Conservation (phyloP, 2,113 vertebrate species). For the Limnothrissa miodon region DNA sequence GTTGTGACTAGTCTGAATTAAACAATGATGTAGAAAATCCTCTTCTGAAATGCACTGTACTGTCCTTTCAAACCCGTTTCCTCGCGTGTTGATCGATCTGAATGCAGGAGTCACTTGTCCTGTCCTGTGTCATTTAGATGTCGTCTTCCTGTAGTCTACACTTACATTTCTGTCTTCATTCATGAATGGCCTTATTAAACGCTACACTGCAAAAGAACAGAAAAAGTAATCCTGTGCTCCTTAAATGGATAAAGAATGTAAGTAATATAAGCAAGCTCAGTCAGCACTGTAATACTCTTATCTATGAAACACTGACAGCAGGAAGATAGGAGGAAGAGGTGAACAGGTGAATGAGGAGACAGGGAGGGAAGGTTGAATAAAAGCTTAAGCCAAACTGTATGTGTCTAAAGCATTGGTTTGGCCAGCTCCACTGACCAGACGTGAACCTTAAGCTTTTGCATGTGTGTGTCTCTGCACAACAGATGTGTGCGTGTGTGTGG, state of each 20-base stretch:
- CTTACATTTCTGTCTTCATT: background rate
- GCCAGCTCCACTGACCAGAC: background rate
- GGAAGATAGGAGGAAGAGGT: background rate
- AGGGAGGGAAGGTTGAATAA: background rate
- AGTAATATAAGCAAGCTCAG: background rate
- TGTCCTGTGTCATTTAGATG: background rate
- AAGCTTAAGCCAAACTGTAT: background rate
- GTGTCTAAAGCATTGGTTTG: background rate
- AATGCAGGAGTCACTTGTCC: background rate
- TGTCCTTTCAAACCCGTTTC: background rate
- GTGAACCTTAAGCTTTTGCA: background rate
- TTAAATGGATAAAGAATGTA: background rate
- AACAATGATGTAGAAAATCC: background rate
- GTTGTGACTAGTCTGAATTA: background rate
- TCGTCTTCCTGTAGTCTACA: constrained; percentile 10
- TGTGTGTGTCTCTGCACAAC: background rate
- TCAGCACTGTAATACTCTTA: background rate
- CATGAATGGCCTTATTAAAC: background rate
- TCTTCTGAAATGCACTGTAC: background rate
- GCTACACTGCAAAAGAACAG: background rate
- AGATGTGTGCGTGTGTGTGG: background rate
- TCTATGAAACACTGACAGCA: background rate
- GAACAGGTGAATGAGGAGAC: background rate
- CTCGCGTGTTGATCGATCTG: background rate
- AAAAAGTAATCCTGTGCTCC: background rate